Evolutionary conservation across 2,113 vertebrate genomes (phyloP), one percentile per base, ranked within the genome.

Genomic region (Eptesicus fuscus): DNA sequence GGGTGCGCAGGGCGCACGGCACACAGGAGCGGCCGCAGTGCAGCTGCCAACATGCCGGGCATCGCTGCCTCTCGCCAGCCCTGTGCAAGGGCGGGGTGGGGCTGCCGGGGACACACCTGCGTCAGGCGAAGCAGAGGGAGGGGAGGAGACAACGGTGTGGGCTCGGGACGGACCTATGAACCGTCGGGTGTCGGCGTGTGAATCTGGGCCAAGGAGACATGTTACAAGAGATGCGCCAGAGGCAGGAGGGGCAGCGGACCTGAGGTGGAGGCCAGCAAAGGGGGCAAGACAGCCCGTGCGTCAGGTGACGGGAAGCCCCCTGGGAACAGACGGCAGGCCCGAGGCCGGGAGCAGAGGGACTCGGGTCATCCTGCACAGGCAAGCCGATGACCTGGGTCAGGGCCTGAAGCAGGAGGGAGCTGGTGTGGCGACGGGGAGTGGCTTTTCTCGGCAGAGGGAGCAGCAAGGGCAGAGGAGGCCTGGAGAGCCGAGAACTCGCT

Each of bases 111-210:
- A 49, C 28, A 18, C 16, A 7, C 32, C 6, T 9, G 28, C 51
- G 30, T 9, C 74, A 70, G 49, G 44, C 61, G 13, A 22, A 65
- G 30, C 17, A 2, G 3, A 53, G 30, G 30, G 25, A 53, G 30
- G 30, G 32, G 32, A 22, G 28, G 53, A 40, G n/a, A 9, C 14
- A 13, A 25, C 1, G 10, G 63, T n/a, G 47, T 40, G 47, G 25
- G 47, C 65, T 4, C 0, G 1, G 14, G 70, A 76, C 9, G 12
- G 67, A 7, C 42, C 35, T 14, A 3, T 3, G 1, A 22, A 20
- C 2, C 0, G 0, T 9, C 11, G 13, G 30, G 13, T 47, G 63
- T 28, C 1, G 2, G 16, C 2, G 0, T 61, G n/a, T 35, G 20
- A 51, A 28, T 51, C 1, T 13, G 74, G 88, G 78, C 47, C 71